phyloP scores from a whole-genome alignment of 2,888 invertebrate genomes.

The Catocala nupta region DNA sequence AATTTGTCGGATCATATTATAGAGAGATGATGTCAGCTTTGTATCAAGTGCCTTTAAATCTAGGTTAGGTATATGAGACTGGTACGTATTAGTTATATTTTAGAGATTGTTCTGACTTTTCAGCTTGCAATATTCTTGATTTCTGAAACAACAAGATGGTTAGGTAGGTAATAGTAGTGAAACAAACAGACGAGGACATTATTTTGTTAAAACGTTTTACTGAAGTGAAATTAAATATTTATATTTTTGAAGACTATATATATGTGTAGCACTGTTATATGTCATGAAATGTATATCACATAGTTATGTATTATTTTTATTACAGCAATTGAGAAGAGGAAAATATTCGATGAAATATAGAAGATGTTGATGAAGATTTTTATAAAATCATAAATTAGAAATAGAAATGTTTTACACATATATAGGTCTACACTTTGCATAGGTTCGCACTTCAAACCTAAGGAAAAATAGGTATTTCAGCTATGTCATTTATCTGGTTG shows the following conservation, averaged over 20 bases:
- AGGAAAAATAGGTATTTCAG: slow-evolving; percentile 89
- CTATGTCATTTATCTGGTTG: slow-evolving; percentile 92
- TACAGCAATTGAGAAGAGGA: slow-evolving; percentile 82
- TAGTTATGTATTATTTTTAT: slow-evolving; percentile 29
- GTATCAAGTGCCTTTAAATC: slow-evolving; percentile 90
- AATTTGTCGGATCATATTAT: slow-evolving; percentile 88
- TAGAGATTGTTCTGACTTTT: slow-evolving; percentile 89
- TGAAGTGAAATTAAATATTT: slow-evolving; percentile 71
- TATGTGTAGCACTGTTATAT: background rate
- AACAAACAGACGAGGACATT: slow-evolving; percentile 89
- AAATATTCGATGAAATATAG: slow-evolving; percentile 76
- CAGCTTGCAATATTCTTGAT: slow-evolving; percentile 90
- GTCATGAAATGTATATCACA: no score
- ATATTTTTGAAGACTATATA: background rate
- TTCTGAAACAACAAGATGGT: slow-evolving; percentile 94
- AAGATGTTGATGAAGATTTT: slow-evolving; percentile 68
- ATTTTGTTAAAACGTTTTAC: slow-evolving; percentile 89
- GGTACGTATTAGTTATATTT: slow-evolving; percentile 88
- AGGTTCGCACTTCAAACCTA: slow-evolving; percentile 90
- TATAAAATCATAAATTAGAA: slow-evolving; percentile 73
- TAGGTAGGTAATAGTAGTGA: slow-evolving; percentile 87
- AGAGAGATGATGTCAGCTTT: slow-evolving; percentile 88
- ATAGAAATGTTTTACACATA: slow-evolving; percentile 88
- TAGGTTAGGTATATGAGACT: slow-evolving; percentile 90
- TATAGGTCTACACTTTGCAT: slow-evolving; percentile 37